Evolutionary conservation across 1,140 invertebrate genomes (phyloP), one percentile per base, ranked within the genome.

Genomic region (Neodiprion pinetum): DNA sequence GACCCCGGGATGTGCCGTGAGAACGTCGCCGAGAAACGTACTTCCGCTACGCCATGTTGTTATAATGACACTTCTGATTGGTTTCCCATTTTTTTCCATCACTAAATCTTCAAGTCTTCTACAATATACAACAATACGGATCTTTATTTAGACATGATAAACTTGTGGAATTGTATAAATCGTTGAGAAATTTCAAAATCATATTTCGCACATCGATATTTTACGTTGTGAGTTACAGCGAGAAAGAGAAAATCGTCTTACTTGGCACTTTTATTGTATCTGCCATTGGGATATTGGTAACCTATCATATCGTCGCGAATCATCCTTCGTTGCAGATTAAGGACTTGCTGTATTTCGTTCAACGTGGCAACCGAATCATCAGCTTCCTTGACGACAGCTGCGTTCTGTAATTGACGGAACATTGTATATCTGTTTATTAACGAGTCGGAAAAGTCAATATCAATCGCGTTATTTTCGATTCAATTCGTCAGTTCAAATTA

Each of bases 11-110:
- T 96, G 92, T 40, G 94, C 90, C 81, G 96, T 95, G 11, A 96
- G 79, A 10, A 96, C 91, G 81, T 96, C 95, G 49, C 95, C 95
- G 68, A 96, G 90, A 85, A 96, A 97, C 23, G 96, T 96, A 50
- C 95, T 96, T n/a, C 95, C 95, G 8, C 95, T 95, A 75, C 95
- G 89, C 94, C 95, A 96, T 50, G 94, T 95, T 1, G 95, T 95
- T 23, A 96, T 84, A 77, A 97, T 94, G 17, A 96, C 83, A 82
- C 92, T 95, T 77, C 93, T 89, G 66, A 95, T 78, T 7, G 95
- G 95, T 74, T 88, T 89, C 14, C 94, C 95, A 9, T 90, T 91
- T 47, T 89, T 89, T 77, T 93, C 92, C 71, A 93, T 89, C 0
- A 93, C 90, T 77, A 95, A 90, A 78, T 95, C 92, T 65, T 92